phyloP scores from a whole-genome alignment of 2,797 vertebrate genomes.

The Potorous gilbertii region DNA sequence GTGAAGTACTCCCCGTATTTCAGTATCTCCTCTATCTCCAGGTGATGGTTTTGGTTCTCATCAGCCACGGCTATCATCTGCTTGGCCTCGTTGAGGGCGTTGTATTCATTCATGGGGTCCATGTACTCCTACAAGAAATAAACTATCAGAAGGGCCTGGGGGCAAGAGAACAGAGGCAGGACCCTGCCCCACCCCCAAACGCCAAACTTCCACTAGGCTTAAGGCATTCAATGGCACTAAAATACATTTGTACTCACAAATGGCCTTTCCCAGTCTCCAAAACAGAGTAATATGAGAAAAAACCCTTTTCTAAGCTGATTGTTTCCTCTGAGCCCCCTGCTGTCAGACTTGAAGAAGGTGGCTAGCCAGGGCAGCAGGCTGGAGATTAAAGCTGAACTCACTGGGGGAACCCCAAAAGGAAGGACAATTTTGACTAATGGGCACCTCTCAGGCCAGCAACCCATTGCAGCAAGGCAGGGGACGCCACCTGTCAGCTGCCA shows the following conservation, averaged over 20 bases:
- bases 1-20: constrained; percentile 99
- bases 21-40: constrained; percentile 97
- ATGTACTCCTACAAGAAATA: constrained; percentile 89
- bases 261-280: not conserved
- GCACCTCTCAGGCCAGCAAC: not conserved
- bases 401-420: not conserved
- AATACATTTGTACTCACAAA: not conserved
- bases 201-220: not conserved
- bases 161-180: no score
- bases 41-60: constrained; percentile 94
- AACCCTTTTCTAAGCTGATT: not conserved
- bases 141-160: not conserved
- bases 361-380: not conserved
- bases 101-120: constrained; percentile 99
- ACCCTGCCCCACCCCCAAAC: no score
- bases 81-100: constrained; percentile 96
- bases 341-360: not conserved
- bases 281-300: not conserved
- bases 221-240: not conserved
- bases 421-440: not conserved
- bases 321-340: not conserved
- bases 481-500: no score
- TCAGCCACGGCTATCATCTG: constrained; percentile 99
- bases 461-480: not conserved
- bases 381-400: not conserved